Base-by-base conservation (phyloP, 2,888 invertebrate genomes). In the Hirtodrosophila confusa region DNA sequence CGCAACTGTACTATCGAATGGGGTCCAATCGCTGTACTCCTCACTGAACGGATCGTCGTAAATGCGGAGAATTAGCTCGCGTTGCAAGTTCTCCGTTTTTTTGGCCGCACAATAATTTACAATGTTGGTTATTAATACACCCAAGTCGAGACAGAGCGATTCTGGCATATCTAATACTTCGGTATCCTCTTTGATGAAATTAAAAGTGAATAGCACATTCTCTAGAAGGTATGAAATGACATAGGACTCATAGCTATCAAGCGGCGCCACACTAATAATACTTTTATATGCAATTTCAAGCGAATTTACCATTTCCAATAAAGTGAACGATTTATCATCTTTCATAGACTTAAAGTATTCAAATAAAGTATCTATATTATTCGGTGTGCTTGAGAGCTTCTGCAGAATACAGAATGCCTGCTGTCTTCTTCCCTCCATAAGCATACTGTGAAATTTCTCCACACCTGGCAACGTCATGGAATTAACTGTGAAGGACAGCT, bases 151-250 rank as follows among this genome's bases (percentile, higher is more conserved):
- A 5, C 31, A 62, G 3, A 35, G n/a, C 2, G 10, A 8, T n/a
- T 36, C 10, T n/a, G 43, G 8, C 11, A 72, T 40, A 51, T 72
- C 68, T 0, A 51, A 37, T 27, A 68, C 48, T 55, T 72, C 71
- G 1, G 39, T 44, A 50, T 72, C 73, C 0, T 0, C 2, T 12
- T 23, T 24, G 6, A 55, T 29, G 6, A 35, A 37, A 8, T 55
- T 10, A 27, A 57, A 58, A 11, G n/a, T 31, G 0, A 17, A n/a
- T 5, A 11, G 6, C 9, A 40, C 54, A 48, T 54, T 54, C 17
- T 11, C 12, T 3, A 72, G 6, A 2, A 54, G 9, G 11, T 43
- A 2, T 6, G 31, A 10, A 12, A 71, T 8, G 0, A 44, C 43
- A 12, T 10, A 10, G 5, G 31, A 31, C 6, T 67, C 43, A 39